phyloP scores from a whole-genome alignment of 35 echinoderm and acorn worm genomes.

The Acanthaster planci region DNA sequence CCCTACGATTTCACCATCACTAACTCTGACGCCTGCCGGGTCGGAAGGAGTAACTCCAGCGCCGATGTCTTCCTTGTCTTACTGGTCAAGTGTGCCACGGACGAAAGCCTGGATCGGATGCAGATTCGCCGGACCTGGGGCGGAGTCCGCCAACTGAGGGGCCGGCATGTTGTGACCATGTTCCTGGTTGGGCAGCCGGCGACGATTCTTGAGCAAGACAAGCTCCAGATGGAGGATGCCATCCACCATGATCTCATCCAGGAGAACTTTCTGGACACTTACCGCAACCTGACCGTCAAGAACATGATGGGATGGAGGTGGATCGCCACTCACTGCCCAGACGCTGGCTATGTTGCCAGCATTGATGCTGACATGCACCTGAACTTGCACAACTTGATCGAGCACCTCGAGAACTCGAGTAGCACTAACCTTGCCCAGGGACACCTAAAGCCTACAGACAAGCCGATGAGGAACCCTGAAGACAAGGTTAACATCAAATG shows the following conservation, averaged over 20 bases:
- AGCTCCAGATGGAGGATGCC: conserved; percentile 2
- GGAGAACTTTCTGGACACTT: conserved; percentile 44
- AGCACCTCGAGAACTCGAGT: conserved; percentile 5
- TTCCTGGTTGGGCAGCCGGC: neutral
- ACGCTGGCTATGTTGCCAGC: conserved; percentile 17
- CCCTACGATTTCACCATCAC: neutral
- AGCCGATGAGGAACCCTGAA: conserved; percentile 11
- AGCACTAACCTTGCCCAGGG: neutral
- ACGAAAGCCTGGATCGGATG: neutral
- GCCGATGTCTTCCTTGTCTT: neutral
- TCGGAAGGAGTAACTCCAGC: neutral
- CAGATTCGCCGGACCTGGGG: conserved; percentile 18
- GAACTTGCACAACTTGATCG: conserved; percentile 2
- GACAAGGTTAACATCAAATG: conserved; percentile 49
- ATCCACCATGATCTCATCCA: conserved; percentile 41
- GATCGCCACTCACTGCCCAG: conserved; percentile 1
- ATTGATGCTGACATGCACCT: conserved; percentile 41
- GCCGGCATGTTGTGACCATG: neutral
- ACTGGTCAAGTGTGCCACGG: neutral
- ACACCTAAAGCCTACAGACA: neutral
- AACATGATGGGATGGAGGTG: conserved; percentile 33
- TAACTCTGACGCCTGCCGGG: neutral
- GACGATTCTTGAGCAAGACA: neutral
- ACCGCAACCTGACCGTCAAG: conserved; percentile 30
- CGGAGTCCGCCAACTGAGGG: neutral